Base-by-base conservation (phyloP, 2,113 vertebrate species). In the Dicentrarchus labrax region DNA sequence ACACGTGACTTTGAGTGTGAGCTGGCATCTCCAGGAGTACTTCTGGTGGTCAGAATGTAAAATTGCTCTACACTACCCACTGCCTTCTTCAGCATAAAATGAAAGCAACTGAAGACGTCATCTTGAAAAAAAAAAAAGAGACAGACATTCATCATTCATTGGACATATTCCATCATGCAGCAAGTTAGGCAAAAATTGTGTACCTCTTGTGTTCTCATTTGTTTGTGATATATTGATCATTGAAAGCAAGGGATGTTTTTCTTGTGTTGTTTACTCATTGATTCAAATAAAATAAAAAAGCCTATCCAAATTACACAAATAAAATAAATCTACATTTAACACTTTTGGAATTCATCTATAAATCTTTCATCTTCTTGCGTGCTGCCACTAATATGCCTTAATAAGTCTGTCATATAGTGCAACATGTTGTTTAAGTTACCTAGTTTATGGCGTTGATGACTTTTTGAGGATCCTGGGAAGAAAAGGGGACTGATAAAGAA, bases 111-210 rank as follows among this genome's bases (percentile, higher is more conserved):
- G 17, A 57, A 64, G 61, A 65, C 41, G 11, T 21, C 13, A 68
- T 30, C 22, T 30, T 45, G 8, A 21, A 7, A 41, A 67, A 47
- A 67, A 61, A 51, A 65, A 64, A 16, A 69, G n/a, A 57, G n/a
- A 65, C 61, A 47, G 45, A 47, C 21, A 15, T 48, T 39, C 39
- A 38, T 22, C 21, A 3, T 22, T 6, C 71, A 75, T 1, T 53
- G 41, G 47, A 53, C 39, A 67, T 59, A 9, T 21, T 43, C 66
- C 36, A 77, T 64, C 22, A 39, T 62, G 36, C 51, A 71, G 72
- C 51, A 39, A 84, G 75, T 67, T 17, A 72, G 66, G 51, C 65
- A 82, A 62, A 79, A 2, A 57, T 61, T 48, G 51, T 74, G 47
- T 24, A 2, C 21, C 65, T 71, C 70, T 72, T 47, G 56, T 47